Conservation (phyloP, 1,140 invertebrate genomes). For the Eriocheir sinensis region DNA sequence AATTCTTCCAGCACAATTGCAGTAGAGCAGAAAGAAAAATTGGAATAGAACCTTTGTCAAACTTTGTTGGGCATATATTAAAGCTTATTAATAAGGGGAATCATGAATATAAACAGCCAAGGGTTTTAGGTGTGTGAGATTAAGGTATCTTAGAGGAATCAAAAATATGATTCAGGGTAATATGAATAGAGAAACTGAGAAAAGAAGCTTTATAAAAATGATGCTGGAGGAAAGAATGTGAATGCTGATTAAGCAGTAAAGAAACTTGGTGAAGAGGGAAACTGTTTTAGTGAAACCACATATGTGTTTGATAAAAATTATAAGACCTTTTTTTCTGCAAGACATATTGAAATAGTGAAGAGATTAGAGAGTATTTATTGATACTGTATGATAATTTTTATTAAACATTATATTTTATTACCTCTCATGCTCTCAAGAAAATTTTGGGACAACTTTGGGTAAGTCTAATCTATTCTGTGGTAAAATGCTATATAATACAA, state of each 20-base stretch:
- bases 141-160: background rate
- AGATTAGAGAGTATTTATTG: too few relatives aligned
- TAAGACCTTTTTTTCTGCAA: too few relatives aligned
- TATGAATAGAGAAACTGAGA: background rate
- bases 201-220: background rate
- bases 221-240: background rate
- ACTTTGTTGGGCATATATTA: background rate
- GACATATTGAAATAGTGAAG: too few relatives aligned
- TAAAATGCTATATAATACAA: background rate
- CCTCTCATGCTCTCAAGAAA: slow-evolving; percentile 80
- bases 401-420: background rate
- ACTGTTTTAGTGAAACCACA: too few relatives aligned
- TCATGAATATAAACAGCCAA: too few relatives aligned
- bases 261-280: too few relatives aligned
- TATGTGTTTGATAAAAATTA: too few relatives aligned
- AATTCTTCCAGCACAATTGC: background rate
- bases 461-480: slow-evolving; percentile 79
- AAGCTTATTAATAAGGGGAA: too few relatives aligned
- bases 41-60: background rate
- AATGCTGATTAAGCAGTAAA: background rate
- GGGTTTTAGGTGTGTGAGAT: slow-evolving; percentile 15
- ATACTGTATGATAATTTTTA: background rate
- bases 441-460: slow-evolving; percentile 84
- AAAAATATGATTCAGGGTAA: background rate
- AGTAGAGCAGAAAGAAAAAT: background rate